phyloP scores from a whole-genome alignment of 2,797 vertebrate species.

The Dipus sagitta region DNA sequence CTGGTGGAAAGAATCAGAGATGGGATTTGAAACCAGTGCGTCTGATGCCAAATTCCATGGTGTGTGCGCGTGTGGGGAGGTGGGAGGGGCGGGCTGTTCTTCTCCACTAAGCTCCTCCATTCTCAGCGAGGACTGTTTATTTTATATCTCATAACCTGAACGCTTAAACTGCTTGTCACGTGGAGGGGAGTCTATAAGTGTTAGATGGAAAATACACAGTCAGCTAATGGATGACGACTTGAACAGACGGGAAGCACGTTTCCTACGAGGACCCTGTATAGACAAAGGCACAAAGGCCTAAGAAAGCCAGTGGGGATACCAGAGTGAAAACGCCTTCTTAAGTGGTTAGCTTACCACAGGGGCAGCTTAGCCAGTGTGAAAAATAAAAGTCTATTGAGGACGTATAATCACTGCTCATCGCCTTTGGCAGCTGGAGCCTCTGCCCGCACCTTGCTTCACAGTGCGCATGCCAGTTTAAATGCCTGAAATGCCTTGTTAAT shows the following conservation, averaged over 20 bases:
- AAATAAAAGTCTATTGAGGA: not conserved
- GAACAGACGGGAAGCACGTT: not conserved
- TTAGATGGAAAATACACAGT: not conserved
- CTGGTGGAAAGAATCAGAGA: not conserved
- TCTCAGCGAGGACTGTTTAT: conserved; percentile 8
- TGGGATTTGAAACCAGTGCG: not conserved
- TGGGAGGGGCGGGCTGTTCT: not conserved
- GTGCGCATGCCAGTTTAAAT: not conserved
- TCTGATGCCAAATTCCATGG: not conserved
- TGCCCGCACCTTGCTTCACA: not conserved
- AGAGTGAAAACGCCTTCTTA: not conserved
- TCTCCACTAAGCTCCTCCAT: conserved; percentile 26
- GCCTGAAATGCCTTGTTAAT: conserved; percentile 41
- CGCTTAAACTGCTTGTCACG: conserved; percentile 3
- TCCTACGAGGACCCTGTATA: not conserved
- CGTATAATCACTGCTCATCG: not conserved
- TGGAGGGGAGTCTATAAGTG: not conserved
- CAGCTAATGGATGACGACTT: not conserved
- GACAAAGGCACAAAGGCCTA: conserved; percentile 3
- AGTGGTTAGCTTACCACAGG: conserved; percentile 35
- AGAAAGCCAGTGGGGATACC: not conserved
- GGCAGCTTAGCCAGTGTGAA: not conserved
- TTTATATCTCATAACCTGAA: conserved; percentile 40
- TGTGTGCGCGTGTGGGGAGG: not conserved
- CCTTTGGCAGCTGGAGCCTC: not conserved